Conservation (phyloP, 2,113 vertebrate genomes). For the Colaptes auratus region DNA sequence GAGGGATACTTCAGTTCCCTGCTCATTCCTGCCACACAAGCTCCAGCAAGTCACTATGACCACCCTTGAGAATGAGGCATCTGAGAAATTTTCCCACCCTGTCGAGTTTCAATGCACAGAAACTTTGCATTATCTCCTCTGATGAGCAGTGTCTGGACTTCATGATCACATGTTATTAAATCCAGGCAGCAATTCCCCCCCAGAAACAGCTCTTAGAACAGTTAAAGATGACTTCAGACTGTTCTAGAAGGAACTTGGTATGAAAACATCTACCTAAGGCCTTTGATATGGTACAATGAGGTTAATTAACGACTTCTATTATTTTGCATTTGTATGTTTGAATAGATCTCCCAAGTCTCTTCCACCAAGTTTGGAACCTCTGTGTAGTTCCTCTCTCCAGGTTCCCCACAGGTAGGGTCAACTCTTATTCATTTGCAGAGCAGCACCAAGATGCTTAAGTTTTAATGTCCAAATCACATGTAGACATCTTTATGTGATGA, state of each 20-base stretch:
- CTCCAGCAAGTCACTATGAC: neutral
- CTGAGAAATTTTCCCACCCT: neutral
- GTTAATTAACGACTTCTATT: neutral
- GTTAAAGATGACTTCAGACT: neutral
- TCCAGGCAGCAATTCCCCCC: neutral
- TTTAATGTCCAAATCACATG: neutral
- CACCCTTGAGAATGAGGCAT: neutral
- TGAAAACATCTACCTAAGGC: neutral
- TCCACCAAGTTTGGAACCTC: neutral
- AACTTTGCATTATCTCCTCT: neutral
- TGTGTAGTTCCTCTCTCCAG: neutral
- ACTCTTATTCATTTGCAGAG: neutral
- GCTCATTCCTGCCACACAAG: neutral
- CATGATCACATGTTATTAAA: neutral
- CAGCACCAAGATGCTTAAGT: neutral
- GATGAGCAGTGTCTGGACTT: neutral
- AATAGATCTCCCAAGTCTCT: neutral
- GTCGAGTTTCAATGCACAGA: neutral
- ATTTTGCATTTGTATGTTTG: neutral
- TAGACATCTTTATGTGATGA: neutral
- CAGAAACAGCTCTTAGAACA: neutral
- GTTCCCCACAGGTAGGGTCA: neutral
- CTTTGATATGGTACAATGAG: neutral
- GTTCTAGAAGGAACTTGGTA: neutral
- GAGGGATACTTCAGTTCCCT: neutral